These are phyloP conservation scores for Stenurella melanura DNA, from an alignment of 2,888 invertebrate species.

Conservation along the genomic window DNA sequence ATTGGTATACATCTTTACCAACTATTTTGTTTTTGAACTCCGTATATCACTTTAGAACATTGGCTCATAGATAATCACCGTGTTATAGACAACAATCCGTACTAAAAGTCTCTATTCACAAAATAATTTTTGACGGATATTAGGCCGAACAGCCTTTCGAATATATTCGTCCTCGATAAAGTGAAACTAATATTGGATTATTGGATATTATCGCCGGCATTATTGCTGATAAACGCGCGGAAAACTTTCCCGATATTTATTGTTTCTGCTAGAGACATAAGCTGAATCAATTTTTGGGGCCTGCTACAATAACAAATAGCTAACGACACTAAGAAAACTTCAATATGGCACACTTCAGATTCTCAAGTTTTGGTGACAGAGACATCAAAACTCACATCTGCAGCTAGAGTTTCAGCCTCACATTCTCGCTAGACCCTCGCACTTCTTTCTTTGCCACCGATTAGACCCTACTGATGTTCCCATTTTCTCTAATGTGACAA, in stretches of 20 bases:
- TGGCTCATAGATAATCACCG: no score
- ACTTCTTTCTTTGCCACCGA: slow-evolving; percentile 39
- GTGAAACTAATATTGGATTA: slow-evolving; percentile 2
- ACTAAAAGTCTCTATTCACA: no score
- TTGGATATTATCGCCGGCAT: slow-evolving; percentile 24
- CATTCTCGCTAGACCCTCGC: slow-evolving; percentile 50
- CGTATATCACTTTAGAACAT: no score
- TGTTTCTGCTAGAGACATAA: slow-evolving; percentile 50
- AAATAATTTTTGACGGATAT: no score
- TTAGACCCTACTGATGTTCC: slow-evolving; percentile 54
- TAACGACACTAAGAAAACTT: slow-evolving; percentile 70
- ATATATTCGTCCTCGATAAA: neutral
- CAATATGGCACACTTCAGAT: slow-evolving; percentile 70
- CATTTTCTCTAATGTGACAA: slow-evolving; percentile 59
- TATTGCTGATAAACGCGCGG: slow-evolving; percentile 35
- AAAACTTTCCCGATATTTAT: slow-evolving; percentile 54
- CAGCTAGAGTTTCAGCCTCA: slow-evolving; percentile 46
- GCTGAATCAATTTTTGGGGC: slow-evolving; percentile 57
- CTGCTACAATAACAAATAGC: slow-evolving; percentile 67
- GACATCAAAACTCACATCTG: slow-evolving; percentile 70
- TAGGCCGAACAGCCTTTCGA: neutral
- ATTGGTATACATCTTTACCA: no score
- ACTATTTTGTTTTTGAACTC: no score
- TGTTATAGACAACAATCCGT: no score
- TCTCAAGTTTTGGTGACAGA: slow-evolving; percentile 70